phyloP scores from a whole-genome alignment of 2,888 invertebrate species.

The Drosophila flavopinicola region DNA sequence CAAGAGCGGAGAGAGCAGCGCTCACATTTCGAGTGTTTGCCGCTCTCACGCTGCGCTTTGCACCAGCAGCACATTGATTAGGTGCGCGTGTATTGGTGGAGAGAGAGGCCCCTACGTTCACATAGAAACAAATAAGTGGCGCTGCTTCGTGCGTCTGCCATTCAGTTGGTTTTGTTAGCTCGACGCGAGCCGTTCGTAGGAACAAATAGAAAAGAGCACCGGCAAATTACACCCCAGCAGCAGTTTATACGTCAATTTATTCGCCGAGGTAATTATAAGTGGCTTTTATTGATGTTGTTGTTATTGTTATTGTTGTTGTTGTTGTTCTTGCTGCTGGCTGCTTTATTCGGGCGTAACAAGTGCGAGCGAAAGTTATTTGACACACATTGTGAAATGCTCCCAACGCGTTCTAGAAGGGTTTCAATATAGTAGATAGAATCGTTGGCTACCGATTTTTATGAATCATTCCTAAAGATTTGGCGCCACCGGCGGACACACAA shows the following conservation, averaged over 20 bases:
- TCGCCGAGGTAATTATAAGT: constrained; percentile 72
- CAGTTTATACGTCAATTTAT: constrained; percentile 44
- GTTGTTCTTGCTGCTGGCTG: constrained; percentile 30
- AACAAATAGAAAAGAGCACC: constrained; percentile 1
- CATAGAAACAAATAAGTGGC: constrained; percentile 70
- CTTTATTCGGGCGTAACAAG: constrained; percentile 46
- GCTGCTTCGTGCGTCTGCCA: constrained; percentile 29
- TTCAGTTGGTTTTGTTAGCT: constrained; percentile 75
- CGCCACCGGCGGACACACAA: background rate
- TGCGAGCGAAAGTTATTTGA: constrained; percentile 56
- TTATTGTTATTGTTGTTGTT: constrained; percentile 24
- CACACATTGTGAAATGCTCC: constrained; percentile 56
- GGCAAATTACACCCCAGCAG: constrained; percentile 2
- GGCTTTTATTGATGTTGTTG: constrained; percentile 40
- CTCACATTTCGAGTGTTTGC: background rate
- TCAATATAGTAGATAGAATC: constrained; percentile 6
- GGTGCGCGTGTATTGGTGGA: constrained; percentile 4
- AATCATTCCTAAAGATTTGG: constrained; percentile 24
- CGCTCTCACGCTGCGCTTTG: constrained; percentile 1
- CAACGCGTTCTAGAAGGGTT: constrained; percentile 25
- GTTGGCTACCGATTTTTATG: constrained; percentile 33
- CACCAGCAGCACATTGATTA: constrained; percentile 27
- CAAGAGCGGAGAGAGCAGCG: background rate
- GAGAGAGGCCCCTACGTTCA: constrained; percentile 11
- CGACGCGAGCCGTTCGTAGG: constrained; percentile 63